Evolutionary conservation across 2,113 vertebrate species (phyloP).

Genomic region (Machaerirhynchus nigripectus): DNA sequence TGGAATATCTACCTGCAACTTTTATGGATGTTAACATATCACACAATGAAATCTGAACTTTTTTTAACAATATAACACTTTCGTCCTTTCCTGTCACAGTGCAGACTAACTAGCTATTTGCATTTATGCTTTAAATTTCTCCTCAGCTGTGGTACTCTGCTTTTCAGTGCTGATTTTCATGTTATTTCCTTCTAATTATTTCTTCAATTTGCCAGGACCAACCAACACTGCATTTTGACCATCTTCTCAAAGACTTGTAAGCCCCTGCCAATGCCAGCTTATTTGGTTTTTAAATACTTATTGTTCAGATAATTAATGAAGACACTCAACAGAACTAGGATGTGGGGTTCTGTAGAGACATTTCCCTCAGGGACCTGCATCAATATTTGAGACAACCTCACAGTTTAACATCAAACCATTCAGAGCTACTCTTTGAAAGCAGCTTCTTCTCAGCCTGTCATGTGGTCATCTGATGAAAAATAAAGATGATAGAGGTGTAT

Average conservation of each 20-base stretch:
- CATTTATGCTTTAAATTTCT: not conserved
- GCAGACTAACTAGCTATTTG: not conserved
- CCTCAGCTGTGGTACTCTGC: not conserved
- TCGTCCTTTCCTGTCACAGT: not conserved
- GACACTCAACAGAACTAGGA: not conserved
- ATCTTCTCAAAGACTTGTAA: not conserved
- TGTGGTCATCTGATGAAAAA: not conserved
- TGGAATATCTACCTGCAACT: not conserved
- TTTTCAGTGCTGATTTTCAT: not conserved
- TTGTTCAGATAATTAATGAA: not conserved
- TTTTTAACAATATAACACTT: not conserved
- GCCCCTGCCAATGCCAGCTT: not conserved
- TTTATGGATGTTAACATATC: not conserved
- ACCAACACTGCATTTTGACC: not conserved
- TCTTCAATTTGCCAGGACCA: not conserved
- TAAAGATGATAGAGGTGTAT: not conserved
- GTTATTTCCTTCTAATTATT: not conserved
- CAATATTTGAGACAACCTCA: not conserved
- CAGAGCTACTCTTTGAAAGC: not conserved
- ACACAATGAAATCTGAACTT: not conserved
- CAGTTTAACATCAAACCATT: not conserved
- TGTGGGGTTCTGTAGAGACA: not conserved
- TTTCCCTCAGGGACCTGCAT: not conserved
- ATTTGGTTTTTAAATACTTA: not conserved
- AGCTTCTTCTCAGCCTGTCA: not conserved